A percentile compares a stretch with the other conserved stretches of the same genome.
These are phyloP conservation scores for Catamblyrhynchus diadema DNA, from an alignment of 2,797 vertebrate genomes.

Conservation along the genomic window DNA sequence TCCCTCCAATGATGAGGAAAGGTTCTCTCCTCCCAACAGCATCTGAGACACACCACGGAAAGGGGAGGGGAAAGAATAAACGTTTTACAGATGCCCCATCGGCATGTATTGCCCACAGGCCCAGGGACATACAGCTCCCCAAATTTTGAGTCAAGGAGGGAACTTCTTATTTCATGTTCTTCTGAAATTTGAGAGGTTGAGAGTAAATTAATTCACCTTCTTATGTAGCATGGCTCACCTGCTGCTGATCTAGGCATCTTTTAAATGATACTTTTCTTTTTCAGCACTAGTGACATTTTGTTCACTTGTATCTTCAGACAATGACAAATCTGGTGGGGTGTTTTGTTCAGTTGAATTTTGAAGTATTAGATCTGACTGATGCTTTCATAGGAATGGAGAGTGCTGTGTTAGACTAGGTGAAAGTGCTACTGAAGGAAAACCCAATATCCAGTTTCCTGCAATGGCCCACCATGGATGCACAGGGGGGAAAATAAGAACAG, in stretches of 20 bases:
- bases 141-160: not conserved
- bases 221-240: not conserved
- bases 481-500: not conserved
- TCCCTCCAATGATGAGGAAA: not conserved
- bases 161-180: not conserved
- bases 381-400: not conserved
- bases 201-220: not conserved
- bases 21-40: not conserved
- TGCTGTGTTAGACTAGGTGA: not conserved
- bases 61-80: rapidly evolving
- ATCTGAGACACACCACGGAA: not conserved
- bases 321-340: not conserved
- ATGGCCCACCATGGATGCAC: rapidly evolving
- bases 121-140: not conserved
- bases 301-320: not conserved
- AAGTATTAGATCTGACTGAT: not conserved
- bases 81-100: rapidly evolving
- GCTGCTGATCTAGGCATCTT: not conserved
- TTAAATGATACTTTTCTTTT: not conserved
- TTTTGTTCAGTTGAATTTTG: not conserved
- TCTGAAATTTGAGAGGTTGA: not conserved
- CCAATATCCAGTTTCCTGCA: not conserved
- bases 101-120: not conserved
- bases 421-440: not conserved
- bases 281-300: not conserved